Conservation (phyloP, 2,797 vertebrate species). For the Acanthurus lineatus region DNA sequence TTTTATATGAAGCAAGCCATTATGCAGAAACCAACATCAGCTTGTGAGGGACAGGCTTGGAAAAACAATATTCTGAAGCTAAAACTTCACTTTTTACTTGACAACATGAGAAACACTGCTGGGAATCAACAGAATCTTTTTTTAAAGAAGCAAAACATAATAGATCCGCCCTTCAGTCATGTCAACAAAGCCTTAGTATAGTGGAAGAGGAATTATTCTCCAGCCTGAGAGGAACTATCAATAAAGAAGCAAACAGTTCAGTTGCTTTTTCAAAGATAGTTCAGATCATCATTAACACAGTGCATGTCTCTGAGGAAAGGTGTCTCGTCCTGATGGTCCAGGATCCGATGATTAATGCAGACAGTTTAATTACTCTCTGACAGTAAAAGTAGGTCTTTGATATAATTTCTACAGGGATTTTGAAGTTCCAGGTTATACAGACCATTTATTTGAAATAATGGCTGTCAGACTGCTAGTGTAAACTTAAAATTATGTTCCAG, state of each 20-base stretch:
- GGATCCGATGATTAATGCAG: constrained; percentile 24
- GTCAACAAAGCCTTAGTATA: not conserved
- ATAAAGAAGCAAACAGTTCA: not conserved
- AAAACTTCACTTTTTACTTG: too few relatives aligned
- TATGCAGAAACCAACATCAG: too few relatives aligned
- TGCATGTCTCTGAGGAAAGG: constrained; percentile 7
- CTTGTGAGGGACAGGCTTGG: too few relatives aligned
- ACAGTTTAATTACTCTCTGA: constrained; percentile 3
- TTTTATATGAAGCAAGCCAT: too few relatives aligned
- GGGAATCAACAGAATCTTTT: too few relatives aligned
- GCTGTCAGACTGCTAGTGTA: not conserved
- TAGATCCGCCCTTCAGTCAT: not conserved
- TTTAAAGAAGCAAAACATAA: too few relatives aligned
- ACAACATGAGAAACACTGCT: too few relatives aligned
- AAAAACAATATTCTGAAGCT: too few relatives aligned
- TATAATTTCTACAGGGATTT: constrained; percentile 6
- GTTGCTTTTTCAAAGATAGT: not conserved
- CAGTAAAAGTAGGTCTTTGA: constrained; percentile 10
- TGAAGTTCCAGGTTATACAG: not conserved
- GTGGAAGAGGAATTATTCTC: not conserved
- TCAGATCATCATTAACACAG: not conserved
- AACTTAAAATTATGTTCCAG: too few relatives aligned
- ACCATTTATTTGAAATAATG: not conserved
- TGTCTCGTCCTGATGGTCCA: not conserved
- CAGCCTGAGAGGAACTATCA: not conserved